Evolutionary conservation across 2,888 invertebrate genomes (phyloP), one percentile per base, ranked within the genome.

Genomic region (Celastrina argiolus): DNA sequence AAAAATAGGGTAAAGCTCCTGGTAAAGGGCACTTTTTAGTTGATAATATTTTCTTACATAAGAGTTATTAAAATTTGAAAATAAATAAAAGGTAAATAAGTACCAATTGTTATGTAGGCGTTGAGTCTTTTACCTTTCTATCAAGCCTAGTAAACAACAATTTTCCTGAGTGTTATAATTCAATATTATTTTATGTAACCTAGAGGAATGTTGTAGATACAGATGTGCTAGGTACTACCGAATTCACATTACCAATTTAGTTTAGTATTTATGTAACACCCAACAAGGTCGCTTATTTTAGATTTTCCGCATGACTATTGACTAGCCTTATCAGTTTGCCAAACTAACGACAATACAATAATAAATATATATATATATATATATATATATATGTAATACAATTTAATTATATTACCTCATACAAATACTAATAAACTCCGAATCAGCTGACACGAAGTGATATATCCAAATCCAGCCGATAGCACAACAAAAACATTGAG

Each of bases 401-500:
- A 51, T 7, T 36, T 10, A 18, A 18, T 45, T 16, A 5, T 14
- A 51, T 12, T 51, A 51, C 51, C 51, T 51, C 22, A 22, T 12
- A 7, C 34, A 31, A 16, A 5, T 14, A 16, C n/a, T n/a, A n/a
- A n/a, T 28, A 34, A 34, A 59, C 4, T 28, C 12, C 34, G 34
- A 39, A 61, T 36, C 58, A 61, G 36, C 61, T 39, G 61, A 61
- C 22, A 4, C 36, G 34, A 39, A 34, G n/a, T 5, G n/a, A 3
- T 58, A 58, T 34, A n/a, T 58, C 34, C 58, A 66, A 68, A 72
- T 69, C 74, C 77, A 79, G 76, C 75, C 74, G 73, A 77, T 76
- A 72, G 67, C 74, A 74, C 77, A 78, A 80, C 80, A 85, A 87
- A 89, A 90, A 89, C 88, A 89, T 85, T 84, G 80, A 81, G 83